Base-by-base conservation (phyloP, 2,797 vertebrate genomes). In the Halcyon chelicuti region DNA sequence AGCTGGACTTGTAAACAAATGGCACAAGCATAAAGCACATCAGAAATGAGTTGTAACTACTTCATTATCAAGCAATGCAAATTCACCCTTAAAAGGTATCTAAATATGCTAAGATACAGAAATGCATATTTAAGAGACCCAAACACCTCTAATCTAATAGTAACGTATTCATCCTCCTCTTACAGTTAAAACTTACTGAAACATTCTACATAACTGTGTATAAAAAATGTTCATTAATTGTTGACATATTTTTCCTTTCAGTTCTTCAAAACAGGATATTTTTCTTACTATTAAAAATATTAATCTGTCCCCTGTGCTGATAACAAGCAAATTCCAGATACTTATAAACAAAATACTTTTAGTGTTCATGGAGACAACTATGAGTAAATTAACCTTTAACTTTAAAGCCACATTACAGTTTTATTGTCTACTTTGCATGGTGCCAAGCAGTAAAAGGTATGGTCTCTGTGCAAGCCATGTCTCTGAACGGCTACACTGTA, bases 381-480 rank as follows among this genome's bases (percentile, higher is more conserved):
- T 5, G n/a, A 94, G 63, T 46, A 88, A 94, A 94, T 70, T 90
- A 73, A 90, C 51, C 26, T 90, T 90, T 78, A 94, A 52, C 70
- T 81, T 54, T 39, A 78, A 75, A 86, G 51, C 14, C 31, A 60
- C 14, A 60, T 49, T 37, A 81, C 28, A 25, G 31, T 90, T 88
- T 90, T 73, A 44, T 18, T 70, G 31, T 46, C 66, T 71, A 14
- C 26, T 82, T 86, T 4, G 2, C 22, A 57, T 37, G 46, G n/a
- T 71, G 63, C 44, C 63, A 49, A 79, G 60, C 8, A 92, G 67
- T 63, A 66, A 89, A 74, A 82, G 19, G 22, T 25, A 52, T 7
- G 9, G 8, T 44, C 25, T 58, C 1, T 57, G 11, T 51, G 44
- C 57, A 62, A 93, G 35, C 22, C 29, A 12, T 8, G 46, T 23